These are phyloP conservation scores for Drosophila fulvimacula DNA, from an alignment of 2,888 invertebrate genomes.

Conservation along the genomic window DNA sequence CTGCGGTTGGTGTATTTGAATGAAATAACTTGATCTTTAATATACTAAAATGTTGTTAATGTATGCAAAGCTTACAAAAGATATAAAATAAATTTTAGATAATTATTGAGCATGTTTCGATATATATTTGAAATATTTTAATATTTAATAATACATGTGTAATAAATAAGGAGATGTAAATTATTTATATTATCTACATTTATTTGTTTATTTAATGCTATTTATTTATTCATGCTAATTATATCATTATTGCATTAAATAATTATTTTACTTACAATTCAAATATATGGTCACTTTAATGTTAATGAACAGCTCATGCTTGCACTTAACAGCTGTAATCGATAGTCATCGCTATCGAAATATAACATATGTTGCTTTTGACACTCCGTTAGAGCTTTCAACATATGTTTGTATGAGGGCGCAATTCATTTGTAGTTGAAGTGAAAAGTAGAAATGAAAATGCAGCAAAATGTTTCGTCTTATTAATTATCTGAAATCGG, in stretches of 20 bases:
- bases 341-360: background rate
- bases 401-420: background rate
- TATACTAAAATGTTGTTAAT: background rate
- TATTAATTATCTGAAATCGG: background rate
- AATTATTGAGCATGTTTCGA: background rate
- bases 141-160: background rate
- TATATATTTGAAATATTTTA: background rate
- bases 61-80: too few relatives aligned
- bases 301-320: background rate
- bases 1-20: too few relatives aligned
- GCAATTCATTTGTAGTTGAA: background rate
- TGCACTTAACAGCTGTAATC: slow-evolving; percentile 1
- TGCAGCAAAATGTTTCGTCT: background rate
- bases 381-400: background rate
- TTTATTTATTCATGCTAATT: background rate
- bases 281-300: background rate
- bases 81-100: background rate
- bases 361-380: background rate
- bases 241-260: background rate
- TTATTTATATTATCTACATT: too few relatives aligned
- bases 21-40: too few relatives aligned
- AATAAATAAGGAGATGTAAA: background rate
- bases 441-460: too few relatives aligned
- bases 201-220: too few relatives aligned
- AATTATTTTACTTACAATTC: background rate